These are phyloP conservation scores for Hydrolagus affinis DNA, from an alignment of 2,113 vertebrate species.

Conservation along the genomic window DNA sequence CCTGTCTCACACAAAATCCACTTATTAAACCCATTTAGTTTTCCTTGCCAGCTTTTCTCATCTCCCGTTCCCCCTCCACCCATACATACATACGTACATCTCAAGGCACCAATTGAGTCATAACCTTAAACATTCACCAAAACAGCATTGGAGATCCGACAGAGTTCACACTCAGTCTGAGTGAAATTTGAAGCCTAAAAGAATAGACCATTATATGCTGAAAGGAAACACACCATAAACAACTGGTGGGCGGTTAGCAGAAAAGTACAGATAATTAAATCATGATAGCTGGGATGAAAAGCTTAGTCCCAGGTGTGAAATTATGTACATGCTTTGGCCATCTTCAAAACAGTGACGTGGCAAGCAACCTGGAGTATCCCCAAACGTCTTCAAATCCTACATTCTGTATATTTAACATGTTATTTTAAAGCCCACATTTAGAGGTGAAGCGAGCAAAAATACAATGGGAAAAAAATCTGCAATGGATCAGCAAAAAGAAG, in stretches of 20 bases:
- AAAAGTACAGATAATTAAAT: constrained; percentile 3
- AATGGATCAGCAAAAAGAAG: background rate
- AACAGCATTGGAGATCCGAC: background rate
- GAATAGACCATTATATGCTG: background rate
- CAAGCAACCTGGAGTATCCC: background rate
- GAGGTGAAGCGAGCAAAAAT: background rate
- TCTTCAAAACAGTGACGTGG: background rate
- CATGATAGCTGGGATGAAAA: background rate
- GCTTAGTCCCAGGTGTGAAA: background rate
- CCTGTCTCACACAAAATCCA: constrained; percentile 21
- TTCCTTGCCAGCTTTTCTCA: background rate
- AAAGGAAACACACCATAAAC: background rate
- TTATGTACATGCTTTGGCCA: background rate
- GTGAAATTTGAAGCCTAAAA: background rate
- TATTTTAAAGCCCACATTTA: background rate
- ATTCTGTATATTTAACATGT: no score
- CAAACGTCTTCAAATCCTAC: no score
- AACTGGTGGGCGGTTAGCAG: background rate
- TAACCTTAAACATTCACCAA: constrained; percentile 15
- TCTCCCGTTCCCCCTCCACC: no score
- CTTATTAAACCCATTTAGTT: constrained; percentile 23
- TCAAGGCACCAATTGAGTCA: background rate
- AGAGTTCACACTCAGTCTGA: background rate
- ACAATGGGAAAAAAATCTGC: background rate
- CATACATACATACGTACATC: constrained; percentile 1